These are phyloP conservation scores for Autographa gamma DNA, from an alignment of 2,888 invertebrate species.

Conservation along the genomic window DNA sequence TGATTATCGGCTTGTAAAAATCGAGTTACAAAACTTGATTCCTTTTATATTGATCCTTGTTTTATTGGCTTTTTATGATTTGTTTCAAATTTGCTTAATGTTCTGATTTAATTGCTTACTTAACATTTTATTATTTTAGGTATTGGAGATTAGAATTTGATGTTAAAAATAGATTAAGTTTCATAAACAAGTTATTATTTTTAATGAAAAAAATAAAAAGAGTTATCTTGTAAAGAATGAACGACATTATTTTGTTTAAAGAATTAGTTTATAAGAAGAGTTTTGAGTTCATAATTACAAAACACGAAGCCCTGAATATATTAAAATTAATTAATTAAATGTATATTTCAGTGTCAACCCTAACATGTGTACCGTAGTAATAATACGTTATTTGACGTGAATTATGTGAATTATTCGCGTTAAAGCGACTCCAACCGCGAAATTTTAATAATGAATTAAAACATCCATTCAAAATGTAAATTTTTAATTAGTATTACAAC, in stretches of 20 bases:
- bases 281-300: too few species aligned
- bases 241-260: too few species aligned
- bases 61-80: background rate
- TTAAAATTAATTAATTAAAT: background rate
- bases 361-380: constrained; percentile 48
- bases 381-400: constrained; percentile 77
- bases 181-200: background rate
- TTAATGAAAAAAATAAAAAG: too few species aligned
- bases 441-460: constrained; percentile 88
- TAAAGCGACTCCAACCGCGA: constrained; percentile 79
- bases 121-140: background rate
- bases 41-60: background rate
- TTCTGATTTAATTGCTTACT: constrained; percentile 4
- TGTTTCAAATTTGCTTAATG: background rate
- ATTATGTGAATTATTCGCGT: constrained; percentile 78
- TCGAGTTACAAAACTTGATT: background rate
- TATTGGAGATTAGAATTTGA: background rate
- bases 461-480: constrained; percentile 86
- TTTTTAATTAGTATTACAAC: constrained; percentile 82
- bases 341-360: constrained; percentile 33
- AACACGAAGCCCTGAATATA: background rate
- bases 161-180: background rate
- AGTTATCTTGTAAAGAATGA: too few species aligned
- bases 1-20: background rate
- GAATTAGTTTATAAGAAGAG: too few species aligned